Evolutionary conservation across 2,113 vertebrate species (phyloP), one percentile per base, ranked within the genome.

Genomic region (Pangasianodon hypophthalmus): DNA sequence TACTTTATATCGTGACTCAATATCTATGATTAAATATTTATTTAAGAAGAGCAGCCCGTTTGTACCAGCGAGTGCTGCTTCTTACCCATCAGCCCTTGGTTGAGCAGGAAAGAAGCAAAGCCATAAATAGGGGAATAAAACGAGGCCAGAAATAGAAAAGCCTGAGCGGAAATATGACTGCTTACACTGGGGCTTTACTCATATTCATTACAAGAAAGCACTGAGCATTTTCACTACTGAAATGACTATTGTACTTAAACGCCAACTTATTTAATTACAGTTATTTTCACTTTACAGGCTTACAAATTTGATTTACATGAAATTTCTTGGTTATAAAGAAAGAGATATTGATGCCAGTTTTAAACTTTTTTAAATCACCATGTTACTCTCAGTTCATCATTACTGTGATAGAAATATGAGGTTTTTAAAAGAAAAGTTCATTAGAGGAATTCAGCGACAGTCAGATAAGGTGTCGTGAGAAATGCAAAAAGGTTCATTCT

Each of bases 161-260:
- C 64, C 44, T 0, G 77, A 84, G 80, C 48, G 86, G 86, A 84
- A 88, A 84, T 67, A 88, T 88, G 80, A 83, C 75, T 81, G 80
- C 52, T 41, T 73, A 46, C 13, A 41, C 32, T 62, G 80, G 87
- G 87, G 79, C 62, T 88, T 83, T 67, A 88, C 87, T 52, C 62
- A 71, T 54, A 71, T 71, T 88, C 87, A 88, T 88, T 84, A 84
- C 80, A n/a, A 88, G 87, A 88, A 88, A 29, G 67, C 26, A 24
- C 50, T 83, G 87, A 71, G 64, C 64, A 19, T 88, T 88, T 67
- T 84, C 80, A 88, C 62, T 88, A 56, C 80, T 73, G 80, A 29
- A 83, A 88, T 88, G 87, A 83, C 11, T 52, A 11, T 46, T 41
- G 67, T 56, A 87, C 64, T 26, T 50, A 19, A 41, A 86, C n/a